Evolutionary conservation across 2,888 invertebrate genomes (phyloP).

Genomic region (Myopa tessellatipennis): DNA sequence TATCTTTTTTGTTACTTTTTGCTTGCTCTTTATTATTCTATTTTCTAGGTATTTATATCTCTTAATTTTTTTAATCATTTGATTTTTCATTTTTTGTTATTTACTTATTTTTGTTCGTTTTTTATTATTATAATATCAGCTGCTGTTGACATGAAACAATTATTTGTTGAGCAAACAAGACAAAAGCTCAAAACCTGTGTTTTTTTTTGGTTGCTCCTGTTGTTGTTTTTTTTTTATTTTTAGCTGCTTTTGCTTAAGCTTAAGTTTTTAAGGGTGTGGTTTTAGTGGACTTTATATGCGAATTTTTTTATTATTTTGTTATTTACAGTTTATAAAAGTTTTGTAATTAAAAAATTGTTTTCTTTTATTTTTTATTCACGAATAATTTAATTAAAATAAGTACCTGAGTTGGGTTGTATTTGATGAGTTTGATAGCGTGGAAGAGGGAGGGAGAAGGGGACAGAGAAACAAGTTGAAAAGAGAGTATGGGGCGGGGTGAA

Average conservation of each 20-base stretch:
- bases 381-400: too few species aligned
- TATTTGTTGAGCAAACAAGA: constrained; percentile 17
- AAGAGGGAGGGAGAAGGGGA: too few species aligned
- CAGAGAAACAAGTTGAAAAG: too few species aligned
- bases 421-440: too few species aligned
- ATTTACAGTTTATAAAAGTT: neutral
- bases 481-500: too few species aligned
- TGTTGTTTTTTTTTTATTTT: neutral
- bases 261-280: neutral
- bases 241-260: too few species aligned
- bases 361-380: too few species aligned
- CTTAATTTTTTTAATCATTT: neutral
- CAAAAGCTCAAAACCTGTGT: neutral
- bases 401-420: too few species aligned
- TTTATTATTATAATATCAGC: constrained; percentile 18
- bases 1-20: neutral
- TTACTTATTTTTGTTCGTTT: constrained; percentile 7
- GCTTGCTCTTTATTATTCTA: constrained; percentile 1
- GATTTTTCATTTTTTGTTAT: neutral
- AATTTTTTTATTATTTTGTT: neutral
- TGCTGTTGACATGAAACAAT: constrained; percentile 25
- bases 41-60: neutral
- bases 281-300: neutral
- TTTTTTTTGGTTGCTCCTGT: neutral
- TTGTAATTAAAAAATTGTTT: neutral